A percentile compares a stretch with the other conserved stretches of the same genome.
Conservation (phyloP, 2,113 vertebrate species). For the Tetraodon nigroviridis region DNA sequence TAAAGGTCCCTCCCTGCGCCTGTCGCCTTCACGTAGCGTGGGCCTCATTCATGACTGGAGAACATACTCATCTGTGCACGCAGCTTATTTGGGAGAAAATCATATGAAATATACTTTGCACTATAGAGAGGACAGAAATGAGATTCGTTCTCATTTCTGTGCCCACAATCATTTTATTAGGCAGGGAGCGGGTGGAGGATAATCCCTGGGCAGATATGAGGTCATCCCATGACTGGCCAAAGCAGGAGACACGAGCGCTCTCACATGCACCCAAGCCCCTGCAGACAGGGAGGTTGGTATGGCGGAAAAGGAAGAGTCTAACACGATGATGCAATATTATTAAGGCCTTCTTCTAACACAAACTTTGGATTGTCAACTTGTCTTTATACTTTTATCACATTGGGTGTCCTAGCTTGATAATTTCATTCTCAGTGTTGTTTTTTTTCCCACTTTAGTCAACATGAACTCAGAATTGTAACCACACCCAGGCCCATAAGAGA, state of each 20-base stretch:
- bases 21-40: slow-evolving; percentile 75
- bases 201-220: slow-evolving; percentile 57
- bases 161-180: slow-evolving; percentile 31
- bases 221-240: slow-evolving; percentile 24
- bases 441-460: too few species aligned
- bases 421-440: background rate
- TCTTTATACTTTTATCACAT: background rate
- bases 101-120: slow-evolving; percentile 63
- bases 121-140: slow-evolving; percentile 17
- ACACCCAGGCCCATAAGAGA: too few species aligned
- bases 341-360: slow-evolving; percentile 34
- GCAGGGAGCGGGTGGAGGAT: slow-evolving; percentile 32
- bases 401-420: background rate
- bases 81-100: slow-evolving; percentile 75
- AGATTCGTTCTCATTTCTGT: slow-evolving; percentile 51
- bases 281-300: slow-evolving; percentile 18
- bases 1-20: slow-evolving; percentile 71
- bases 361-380: background rate
- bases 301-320: slow-evolving; percentile 31
- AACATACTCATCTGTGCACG: slow-evolving; percentile 73
- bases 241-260: slow-evolving; percentile 35
- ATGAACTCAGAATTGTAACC: too few species aligned
- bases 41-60: slow-evolving; percentile 83
- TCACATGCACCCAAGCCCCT: slow-evolving; percentile 42
- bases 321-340: slow-evolving; percentile 63